Evolutionary conservation across 2,888 invertebrate species (phyloP).

Genomic region (Cataglyphis livida): DNA sequence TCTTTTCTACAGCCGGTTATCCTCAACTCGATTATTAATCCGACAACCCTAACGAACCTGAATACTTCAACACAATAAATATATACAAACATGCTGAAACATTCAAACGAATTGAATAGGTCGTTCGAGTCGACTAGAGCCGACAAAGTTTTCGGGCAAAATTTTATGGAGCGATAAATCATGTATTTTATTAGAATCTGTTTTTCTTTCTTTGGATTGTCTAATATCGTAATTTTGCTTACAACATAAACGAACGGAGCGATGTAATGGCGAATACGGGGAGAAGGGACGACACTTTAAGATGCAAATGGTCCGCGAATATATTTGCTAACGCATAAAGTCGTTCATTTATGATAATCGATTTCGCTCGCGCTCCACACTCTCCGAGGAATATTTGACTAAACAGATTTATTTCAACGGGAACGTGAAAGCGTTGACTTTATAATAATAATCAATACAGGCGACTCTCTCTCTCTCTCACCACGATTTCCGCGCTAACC

Average conservation of each 20-base stretch:
- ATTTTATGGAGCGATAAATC: conserved; percentile 36
- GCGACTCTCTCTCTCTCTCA: conserved; percentile 25
- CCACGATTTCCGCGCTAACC: conserved; percentile 63
- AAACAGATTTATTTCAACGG: conserved; percentile 46
- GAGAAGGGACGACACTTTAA: conserved; percentile 17
- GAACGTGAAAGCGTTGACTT: conserved; percentile 40
- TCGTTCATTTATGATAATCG: conserved; percentile 50
- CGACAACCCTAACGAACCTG: conserved; percentile 41
- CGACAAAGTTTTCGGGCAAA: background rate
- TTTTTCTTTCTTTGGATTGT: no score
- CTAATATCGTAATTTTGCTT: conserved; percentile 19
- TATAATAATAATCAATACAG: conserved; percentile 43
- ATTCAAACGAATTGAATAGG: conserved; percentile 9
- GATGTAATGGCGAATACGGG: conserved; percentile 10
- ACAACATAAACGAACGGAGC: conserved; percentile 6
- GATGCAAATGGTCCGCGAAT: conserved; percentile 15
- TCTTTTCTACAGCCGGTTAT: background rate
- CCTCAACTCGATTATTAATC: conserved; percentile 45
- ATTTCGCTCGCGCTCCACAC: conserved; percentile 6
- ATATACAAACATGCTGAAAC: conserved; percentile 14
- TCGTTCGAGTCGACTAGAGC: background rate
- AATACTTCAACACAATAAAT: background rate
- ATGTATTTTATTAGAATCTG: conserved; percentile 32
- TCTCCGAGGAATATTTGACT: background rate
- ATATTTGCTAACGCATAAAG: conserved; percentile 49